Evolutionary conservation across 2,888 invertebrate genomes (phyloP), one percentile per base, ranked within the genome.

Genomic region (Zootermopsis nevadensis): DNA sequence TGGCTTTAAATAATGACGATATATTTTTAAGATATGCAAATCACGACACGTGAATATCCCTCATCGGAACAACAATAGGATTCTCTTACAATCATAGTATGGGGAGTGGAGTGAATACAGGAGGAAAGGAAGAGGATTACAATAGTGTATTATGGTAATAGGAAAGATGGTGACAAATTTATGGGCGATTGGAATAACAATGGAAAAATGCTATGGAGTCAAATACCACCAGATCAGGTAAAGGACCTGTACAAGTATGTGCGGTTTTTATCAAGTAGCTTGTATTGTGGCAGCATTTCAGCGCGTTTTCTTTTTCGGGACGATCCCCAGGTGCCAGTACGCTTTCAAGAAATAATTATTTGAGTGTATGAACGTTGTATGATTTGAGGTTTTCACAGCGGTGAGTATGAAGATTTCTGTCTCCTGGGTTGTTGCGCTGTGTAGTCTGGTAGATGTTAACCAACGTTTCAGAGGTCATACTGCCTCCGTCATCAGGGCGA

Each of bases 81-180:
- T 31, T 22, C 69, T 19, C 1, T n/a, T 27, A 42, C 74, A 74
- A 42, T 74, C 31, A 31, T 33, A 15, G 33, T 33, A 33, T 31
- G 69, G 1, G 2, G 15, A 67, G 67, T 33, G 74, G 74, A 69
- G 31, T 24, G 31, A 22, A n/a, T 74, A 27, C n/a, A 60, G 27
- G 15, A 60, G 60, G 15, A 48, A 48, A 77, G 27, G 24, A 67
- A 38, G 24, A 27, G 15, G 60, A 79, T 19, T 55, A 79, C 55
- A 60, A 80, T 80, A 35, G 66, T 24, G 67, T 80, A 38, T 33
- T 66, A 27, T 38, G 55, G n/a, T 27, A 80, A 60, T 42, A 66
- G 31, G 38, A 38, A 66, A 83, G 33, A 79, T 33, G 31, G 79
- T 83, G 83, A 83, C 77, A 83, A 83, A 83, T 83, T 81, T 81